Conservation (phyloP, 2,797 vertebrate species). For the Octomys mimax region DNA sequence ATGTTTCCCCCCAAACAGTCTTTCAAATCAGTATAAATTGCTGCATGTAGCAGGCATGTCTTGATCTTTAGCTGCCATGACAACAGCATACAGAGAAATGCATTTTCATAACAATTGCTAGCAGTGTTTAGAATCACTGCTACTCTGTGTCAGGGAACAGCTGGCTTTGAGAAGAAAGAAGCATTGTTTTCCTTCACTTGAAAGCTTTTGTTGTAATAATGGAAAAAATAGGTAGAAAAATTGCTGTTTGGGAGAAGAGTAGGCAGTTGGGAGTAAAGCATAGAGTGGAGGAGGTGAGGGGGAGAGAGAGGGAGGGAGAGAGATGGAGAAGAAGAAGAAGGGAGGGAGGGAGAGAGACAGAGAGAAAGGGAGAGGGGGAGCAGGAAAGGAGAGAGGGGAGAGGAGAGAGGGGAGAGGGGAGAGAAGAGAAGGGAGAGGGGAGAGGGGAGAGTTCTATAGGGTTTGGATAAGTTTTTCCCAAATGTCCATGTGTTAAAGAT, state of each 20-base stretch:
- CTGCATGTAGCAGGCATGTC: constrained; percentile 77
- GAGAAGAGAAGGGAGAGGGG: not conserved
- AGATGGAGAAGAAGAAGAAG: accelerated
- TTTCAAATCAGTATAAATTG: constrained; percentile 85
- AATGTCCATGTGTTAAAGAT: not conserved
- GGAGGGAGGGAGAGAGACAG: not conserved
- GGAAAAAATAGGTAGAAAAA: constrained; percentile 82
- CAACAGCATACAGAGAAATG: constrained; percentile 85
- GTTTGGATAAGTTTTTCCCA: not conserved
- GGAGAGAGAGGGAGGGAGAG: no score
- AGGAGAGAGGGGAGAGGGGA: not conserved
- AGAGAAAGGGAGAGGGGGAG: not conserved
- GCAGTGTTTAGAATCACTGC: constrained; percentile 84
- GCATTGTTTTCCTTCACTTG: constrained; percentile 79
- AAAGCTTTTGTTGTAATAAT: constrained; percentile 85
- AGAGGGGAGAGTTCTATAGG: not conserved
- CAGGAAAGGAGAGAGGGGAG: no score
- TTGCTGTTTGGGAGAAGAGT: constrained; percentile 71
- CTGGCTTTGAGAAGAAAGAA: constrained; percentile 82
- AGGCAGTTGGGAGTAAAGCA: constrained; percentile 64
- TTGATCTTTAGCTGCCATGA: constrained; percentile 88
- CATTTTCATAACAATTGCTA: constrained; percentile 88
- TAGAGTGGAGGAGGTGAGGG: accelerated
- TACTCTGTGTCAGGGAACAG: constrained; percentile 76
- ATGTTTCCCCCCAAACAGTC: constrained; percentile 82